phyloP scores from a whole-genome alignment of 2,113 vertebrate species.

The Rhagologus leucostigma region DNA sequence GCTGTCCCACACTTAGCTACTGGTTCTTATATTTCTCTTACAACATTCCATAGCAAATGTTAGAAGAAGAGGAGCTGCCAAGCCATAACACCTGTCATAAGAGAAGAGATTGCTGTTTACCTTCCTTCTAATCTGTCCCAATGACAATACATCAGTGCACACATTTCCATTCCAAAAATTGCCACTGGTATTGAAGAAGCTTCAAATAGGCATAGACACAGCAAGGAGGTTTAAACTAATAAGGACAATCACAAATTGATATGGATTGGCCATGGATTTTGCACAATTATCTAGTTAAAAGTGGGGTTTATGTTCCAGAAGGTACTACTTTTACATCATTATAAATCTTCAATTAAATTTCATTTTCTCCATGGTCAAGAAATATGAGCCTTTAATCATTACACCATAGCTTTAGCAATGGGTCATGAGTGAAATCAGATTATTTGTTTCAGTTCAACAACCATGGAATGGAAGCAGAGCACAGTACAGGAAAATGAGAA shows the following conservation, averaged over 20 bases:
- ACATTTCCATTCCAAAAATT: constrained; percentile 17
- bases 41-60: background rate
- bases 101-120: background rate
- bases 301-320: background rate
- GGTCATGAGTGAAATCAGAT: constrained; percentile 33
- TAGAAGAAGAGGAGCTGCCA: background rate
- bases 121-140: background rate
- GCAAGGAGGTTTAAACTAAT: background rate
- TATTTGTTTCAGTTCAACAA: constrained; percentile 54
- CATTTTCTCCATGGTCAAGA: constrained; percentile 11
- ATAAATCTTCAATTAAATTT: constrained; percentile 26
- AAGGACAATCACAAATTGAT: background rate
- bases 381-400: constrained; percentile 18
- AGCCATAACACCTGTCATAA: background rate
- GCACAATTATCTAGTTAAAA: background rate
- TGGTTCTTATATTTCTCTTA: background rate
- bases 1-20: background rate
- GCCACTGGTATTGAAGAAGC: background rate
- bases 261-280: background rate
- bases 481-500: constrained; percentile 6
- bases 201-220: background rate
- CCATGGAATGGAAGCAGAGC: constrained; percentile 14
- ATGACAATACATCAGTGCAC: background rate
- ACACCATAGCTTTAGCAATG: background rate
- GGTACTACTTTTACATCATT: background rate